These are phyloP conservation scores for Corythoichthys haematopterus DNA, from an alignment of 2,113 vertebrate genomes.

Conservation along the genomic window DNA sequence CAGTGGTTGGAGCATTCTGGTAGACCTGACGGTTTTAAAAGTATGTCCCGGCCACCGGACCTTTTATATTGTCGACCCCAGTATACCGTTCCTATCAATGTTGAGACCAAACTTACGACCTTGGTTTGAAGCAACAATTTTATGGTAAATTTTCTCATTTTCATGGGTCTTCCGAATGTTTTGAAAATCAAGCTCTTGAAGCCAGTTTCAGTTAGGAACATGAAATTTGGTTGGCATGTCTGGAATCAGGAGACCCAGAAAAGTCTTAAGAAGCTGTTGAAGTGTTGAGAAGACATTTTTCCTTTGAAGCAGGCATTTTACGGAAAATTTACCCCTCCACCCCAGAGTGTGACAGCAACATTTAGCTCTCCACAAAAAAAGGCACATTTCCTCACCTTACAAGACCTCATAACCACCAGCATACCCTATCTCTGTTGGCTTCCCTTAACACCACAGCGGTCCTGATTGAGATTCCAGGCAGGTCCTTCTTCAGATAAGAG, in stretches of 20 bases:
- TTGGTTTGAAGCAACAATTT: background rate
- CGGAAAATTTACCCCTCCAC: too few relatives aligned
- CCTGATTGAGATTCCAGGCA: conserved; percentile 13
- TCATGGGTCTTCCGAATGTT: background rate
- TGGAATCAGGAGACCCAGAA: background rate
- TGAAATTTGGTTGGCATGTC: background rate
- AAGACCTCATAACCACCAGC: background rate
- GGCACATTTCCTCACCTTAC: background rate
- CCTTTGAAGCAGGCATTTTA: background rate
- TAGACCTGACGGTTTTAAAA: too few relatives aligned
- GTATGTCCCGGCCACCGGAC: too few relatives aligned
- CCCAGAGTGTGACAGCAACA: too few relatives aligned
- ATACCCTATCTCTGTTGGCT: background rate
- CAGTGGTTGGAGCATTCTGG: too few relatives aligned
- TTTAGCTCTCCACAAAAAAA: too few relatives aligned
- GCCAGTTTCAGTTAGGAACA: background rate
- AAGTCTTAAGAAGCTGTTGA: background rate
- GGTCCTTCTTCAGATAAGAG: conserved; percentile 17
- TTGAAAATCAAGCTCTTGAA: background rate
- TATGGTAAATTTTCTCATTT: background rate
- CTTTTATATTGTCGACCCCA: too few relatives aligned
- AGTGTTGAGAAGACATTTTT: background rate
- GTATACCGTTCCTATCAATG: too few relatives aligned
- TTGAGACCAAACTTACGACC: too few relatives aligned
- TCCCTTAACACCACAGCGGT: conserved; percentile 9